These are phyloP conservation scores for Pseudopleuronectes americanus DNA, from an alignment of 2,797 vertebrate genomes.

Conservation along the genomic window DNA sequence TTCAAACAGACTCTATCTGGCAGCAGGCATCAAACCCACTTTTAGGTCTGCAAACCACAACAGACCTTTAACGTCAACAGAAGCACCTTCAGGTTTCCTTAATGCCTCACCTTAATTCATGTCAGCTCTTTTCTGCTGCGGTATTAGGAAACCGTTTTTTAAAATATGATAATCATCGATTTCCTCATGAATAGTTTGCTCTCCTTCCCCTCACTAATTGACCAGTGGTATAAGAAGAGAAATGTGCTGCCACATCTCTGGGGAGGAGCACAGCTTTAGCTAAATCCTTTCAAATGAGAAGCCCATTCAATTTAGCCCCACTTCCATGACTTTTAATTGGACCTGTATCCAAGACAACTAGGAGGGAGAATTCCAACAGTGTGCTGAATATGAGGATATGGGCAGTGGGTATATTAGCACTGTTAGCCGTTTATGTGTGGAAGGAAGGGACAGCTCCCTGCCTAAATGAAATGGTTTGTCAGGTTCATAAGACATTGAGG, in stretches of 20 bases:
- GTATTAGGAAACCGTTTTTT: conserved; percentile 54
- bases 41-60: conserved; percentile 39
- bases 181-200: conserved; percentile 75
- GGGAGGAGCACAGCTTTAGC: conserved; percentile 61
- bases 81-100: conserved; percentile 39
- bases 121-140: conserved; percentile 40
- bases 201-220: conserved; percentile 68
- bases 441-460: conserved; percentile 9
- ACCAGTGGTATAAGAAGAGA: conserved; percentile 76
- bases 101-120: conserved; percentile 63
- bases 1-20: conserved; percentile 49
- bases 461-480: conserved; percentile 26
- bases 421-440: conserved; percentile 27
- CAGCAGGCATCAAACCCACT: conserved; percentile 57
- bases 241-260: conserved; percentile 63
- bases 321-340: conserved; percentile 74
- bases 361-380: conserved; percentile 37
- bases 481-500: conserved; percentile 22
- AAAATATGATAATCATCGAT: conserved; percentile 77
- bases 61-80: conserved; percentile 57
- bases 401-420: conserved; percentile 27
- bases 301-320: conserved; percentile 56
- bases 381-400: conserved; percentile 33
- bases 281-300: conserved; percentile 74
- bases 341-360: conserved; percentile 61